Percentiles rank a stretch among this genome's conserved stretches.
phyloP scores from a whole-genome alignment of 2,888 invertebrate genomes.

The Pelosia muscerda region DNA sequence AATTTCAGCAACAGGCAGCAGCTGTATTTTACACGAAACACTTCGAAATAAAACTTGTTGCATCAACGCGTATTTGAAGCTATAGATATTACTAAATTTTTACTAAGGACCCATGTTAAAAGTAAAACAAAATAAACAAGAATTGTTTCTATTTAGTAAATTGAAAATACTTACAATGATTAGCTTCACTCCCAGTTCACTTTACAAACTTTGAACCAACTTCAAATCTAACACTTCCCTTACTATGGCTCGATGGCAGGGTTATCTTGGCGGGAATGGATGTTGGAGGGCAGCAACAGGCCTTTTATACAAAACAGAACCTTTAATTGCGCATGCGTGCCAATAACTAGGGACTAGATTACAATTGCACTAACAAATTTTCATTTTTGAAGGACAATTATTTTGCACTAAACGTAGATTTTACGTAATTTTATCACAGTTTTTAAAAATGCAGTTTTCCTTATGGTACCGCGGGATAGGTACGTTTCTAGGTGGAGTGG shows the following conservation, averaged over 20 bases:
- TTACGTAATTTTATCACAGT: background rate
- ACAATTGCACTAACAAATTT: slow-evolving; percentile 57
- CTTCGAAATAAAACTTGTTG: background rate
- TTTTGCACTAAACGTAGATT: background rate
- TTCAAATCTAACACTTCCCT: slow-evolving; percentile 45
- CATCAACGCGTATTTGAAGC: background rate
- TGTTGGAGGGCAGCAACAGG: slow-evolving; percentile 38
- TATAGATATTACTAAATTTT: background rate
- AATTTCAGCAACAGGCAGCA: background rate
- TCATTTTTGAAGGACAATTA: slow-evolving; percentile 61
- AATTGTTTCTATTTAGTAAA: background rate
- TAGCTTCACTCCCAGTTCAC: slow-evolving; percentile 53
- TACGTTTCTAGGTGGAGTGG: background rate
- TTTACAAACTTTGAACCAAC: slow-evolving; percentile 61
- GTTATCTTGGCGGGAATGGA: slow-evolving; percentile 72
- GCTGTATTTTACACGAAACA: background rate
- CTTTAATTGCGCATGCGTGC: slow-evolving; percentile 68
- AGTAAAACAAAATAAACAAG: background rate
- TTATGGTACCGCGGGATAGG: no score
- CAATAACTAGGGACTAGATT: slow-evolving; percentile 59
- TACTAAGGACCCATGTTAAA: background rate
- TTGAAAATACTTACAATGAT: slow-evolving; percentile 52
- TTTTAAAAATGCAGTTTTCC: background rate
- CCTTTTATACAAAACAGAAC: slow-evolving; percentile 70
- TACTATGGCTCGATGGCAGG: slow-evolving; percentile 40